Conservation (phyloP, 2,113 vertebrate genomes). For the Hyla sarda region DNA sequence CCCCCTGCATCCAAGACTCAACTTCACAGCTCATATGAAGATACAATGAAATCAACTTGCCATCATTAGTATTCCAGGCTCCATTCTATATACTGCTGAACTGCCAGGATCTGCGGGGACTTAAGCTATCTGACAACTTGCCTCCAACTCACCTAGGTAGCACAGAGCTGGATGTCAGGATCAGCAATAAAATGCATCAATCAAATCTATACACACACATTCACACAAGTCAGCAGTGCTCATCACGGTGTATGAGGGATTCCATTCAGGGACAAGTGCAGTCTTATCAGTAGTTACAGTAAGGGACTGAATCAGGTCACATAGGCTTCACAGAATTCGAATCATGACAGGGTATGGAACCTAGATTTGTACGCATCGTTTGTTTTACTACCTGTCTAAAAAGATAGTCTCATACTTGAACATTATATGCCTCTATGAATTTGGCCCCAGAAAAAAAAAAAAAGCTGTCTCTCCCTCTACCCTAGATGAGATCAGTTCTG, state of each 20-base stretch:
- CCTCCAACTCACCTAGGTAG: constrained; percentile 64
- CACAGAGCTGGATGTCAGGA: constrained; percentile 64
- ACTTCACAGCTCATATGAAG: constrained; percentile 50
- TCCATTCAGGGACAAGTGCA: background rate
- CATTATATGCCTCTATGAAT: background rate
- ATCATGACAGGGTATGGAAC: background rate
- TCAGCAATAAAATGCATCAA: constrained; percentile 68
- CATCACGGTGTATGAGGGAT: background rate
- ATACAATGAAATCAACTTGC: constrained; percentile 59
- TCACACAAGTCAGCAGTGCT: constrained; percentile 41
- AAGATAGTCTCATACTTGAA: background rate
- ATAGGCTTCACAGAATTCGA: background rate
- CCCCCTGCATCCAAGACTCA: constrained; percentile 53
- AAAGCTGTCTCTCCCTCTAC: background rate
- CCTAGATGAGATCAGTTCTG: background rate
- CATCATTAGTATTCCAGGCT: constrained; percentile 65
- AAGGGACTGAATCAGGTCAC: constrained; percentile 32
- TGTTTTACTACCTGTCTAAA: background rate
- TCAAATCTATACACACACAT: background rate
- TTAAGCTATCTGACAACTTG: constrained; percentile 67
- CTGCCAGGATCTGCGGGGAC: constrained; percentile 61
- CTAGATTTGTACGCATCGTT: background rate
- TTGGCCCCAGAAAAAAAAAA: background rate
- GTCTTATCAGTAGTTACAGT: background rate
- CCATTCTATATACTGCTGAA: constrained; percentile 55